These are phyloP conservation scores for Sinocyclocheilus anshuiensis DNA, from an alignment of 2,113 vertebrate species.

Conservation along the genomic window DNA sequence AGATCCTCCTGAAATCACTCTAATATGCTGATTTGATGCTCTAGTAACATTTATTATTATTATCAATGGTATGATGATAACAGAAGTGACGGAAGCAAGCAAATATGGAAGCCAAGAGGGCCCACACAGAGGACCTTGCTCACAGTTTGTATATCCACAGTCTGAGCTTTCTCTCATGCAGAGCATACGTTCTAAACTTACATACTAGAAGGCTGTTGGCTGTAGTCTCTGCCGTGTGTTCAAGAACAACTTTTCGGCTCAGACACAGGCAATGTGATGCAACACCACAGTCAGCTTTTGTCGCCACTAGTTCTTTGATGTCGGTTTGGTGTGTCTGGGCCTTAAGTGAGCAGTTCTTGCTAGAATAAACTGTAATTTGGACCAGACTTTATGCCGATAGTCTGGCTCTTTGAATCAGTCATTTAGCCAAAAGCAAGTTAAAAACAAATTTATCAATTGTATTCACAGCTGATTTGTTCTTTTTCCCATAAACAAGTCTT, in stretches of 20 bases:
- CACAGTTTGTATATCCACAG: not conserved
- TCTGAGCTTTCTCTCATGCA: too few species aligned
- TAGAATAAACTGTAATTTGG: not conserved
- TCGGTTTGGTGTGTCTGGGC: too few species aligned
- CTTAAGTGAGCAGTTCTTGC: not conserved
- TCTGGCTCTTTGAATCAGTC: not conserved
- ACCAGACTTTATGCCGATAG: not conserved
- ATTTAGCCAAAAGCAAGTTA: not conserved
- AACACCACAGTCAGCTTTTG: too few species aligned
- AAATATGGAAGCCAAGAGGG: not conserved
- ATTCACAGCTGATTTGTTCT: conserved; percentile 1
- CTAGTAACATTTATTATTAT: not conserved
- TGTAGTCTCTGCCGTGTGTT: too few species aligned
- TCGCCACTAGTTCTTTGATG: too few species aligned
- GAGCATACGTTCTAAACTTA: too few species aligned
- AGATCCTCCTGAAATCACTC: too few species aligned
- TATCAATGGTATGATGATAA: too few species aligned
- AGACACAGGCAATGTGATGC: too few species aligned
- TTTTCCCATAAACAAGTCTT: conserved; percentile 3
- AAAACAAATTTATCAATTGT: not conserved
- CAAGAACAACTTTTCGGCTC: too few species aligned
- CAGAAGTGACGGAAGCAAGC: not conserved
- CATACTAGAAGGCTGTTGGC: too few species aligned
- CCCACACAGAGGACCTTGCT: not conserved
- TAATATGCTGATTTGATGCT: not conserved